Evolutionary conservation across 2,797 vertebrate species (phyloP).

Genomic region (Poeciliopsis presidionis): DNA sequence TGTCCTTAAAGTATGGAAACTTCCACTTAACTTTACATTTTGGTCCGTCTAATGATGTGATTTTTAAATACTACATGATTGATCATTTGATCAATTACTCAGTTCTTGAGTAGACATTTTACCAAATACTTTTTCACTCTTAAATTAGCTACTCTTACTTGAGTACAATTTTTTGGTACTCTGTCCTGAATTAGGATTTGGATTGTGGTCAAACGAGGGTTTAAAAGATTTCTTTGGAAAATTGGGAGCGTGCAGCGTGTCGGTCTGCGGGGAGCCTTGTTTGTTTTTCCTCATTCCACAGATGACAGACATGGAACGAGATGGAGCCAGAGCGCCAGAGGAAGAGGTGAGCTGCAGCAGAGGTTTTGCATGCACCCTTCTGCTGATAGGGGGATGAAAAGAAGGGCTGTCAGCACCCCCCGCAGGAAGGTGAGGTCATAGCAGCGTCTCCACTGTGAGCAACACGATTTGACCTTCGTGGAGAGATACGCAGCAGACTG

Average conservation of each 20-base stretch:
- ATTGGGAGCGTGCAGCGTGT: background rate
- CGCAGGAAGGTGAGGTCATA: conserved; percentile 57
- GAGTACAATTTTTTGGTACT: too few relatives aligned
- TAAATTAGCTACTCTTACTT: too few relatives aligned
- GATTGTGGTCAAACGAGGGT: background rate
- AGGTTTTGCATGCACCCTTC: conserved; percentile 26
- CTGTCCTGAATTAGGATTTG: background rate
- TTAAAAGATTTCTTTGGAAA: background rate
- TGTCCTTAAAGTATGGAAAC: too few relatives aligned
- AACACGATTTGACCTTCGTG: conserved; percentile 15
- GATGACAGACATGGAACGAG: conserved; percentile 6
- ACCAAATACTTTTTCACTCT: too few relatives aligned
- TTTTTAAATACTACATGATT: too few relatives aligned
- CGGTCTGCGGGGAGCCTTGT: background rate
- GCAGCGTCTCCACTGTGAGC: conserved; percentile 2
- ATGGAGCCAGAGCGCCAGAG: conserved; percentile 28
- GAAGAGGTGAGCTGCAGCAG: conserved; percentile 25
- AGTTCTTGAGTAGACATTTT: too few relatives aligned
- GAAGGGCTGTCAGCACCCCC: conserved; percentile 32
- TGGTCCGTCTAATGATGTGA: too few relatives aligned
- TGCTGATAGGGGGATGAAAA: conserved; percentile 37
- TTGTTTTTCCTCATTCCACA: conserved; percentile 1
- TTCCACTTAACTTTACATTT: too few relatives aligned
- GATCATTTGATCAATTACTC: too few relatives aligned
- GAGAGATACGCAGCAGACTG: conserved; percentile 19